Conservation (phyloP, 2,888 invertebrate genomes). For the Heliconius charithonia region DNA sequence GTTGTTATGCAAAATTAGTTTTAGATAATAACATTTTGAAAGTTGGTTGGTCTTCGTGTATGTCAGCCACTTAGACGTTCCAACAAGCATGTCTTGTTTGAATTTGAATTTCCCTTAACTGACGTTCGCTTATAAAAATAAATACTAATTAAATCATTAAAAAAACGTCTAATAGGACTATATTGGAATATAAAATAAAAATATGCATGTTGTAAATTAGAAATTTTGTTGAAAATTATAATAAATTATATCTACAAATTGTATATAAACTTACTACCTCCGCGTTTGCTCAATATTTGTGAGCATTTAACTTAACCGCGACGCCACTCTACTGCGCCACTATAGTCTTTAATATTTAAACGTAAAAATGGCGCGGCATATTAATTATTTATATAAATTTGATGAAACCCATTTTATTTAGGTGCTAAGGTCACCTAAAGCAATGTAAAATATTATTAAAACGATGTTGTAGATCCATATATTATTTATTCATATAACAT, state of each 20-base stretch:
- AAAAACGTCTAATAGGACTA: too few species aligned
- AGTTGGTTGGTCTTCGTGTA: too few species aligned
- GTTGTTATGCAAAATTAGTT: background rate
- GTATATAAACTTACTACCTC: background rate
- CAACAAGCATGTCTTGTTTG: background rate
- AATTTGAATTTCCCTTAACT: background rate
- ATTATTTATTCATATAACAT: slow-evolving; percentile 13
- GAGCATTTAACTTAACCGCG: background rate
- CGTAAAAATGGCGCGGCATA: background rate
- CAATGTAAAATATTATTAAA: slow-evolving; percentile 18
- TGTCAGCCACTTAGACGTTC: background rate
- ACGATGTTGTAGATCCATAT: slow-evolving; percentile 6
- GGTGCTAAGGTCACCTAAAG: slow-evolving; percentile 13
- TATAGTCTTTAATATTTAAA: slow-evolving; percentile 1
- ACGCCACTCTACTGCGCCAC: background rate
- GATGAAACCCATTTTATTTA: slow-evolving; percentile 9
- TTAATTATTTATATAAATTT: slow-evolving; percentile 1
- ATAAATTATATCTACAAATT: background rate
- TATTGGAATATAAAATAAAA: too few species aligned
- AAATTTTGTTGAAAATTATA: too few species aligned
- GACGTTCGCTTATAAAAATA: background rate
- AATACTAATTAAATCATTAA: background rate
- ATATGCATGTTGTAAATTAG: too few species aligned
- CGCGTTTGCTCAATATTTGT: background rate
- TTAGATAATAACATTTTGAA: too few species aligned